Conservation (phyloP, 2,888 invertebrate species). For the Drosophila subquinaria region DNA sequence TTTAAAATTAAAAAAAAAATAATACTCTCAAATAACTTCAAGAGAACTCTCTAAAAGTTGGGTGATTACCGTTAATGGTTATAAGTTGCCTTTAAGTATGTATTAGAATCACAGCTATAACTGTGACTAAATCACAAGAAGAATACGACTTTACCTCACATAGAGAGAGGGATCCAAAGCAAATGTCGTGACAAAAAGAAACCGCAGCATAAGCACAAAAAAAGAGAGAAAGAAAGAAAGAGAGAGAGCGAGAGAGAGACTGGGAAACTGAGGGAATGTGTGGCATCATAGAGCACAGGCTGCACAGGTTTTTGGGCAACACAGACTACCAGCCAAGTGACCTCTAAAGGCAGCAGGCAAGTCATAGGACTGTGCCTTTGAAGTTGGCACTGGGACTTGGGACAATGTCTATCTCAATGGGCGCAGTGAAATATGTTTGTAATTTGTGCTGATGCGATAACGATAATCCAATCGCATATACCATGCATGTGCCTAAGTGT, state of each 20-base stretch:
- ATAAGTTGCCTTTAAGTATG: constrained; percentile 10
- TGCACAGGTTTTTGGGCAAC: constrained; percentile 52
- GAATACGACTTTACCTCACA: constrained; percentile 5
- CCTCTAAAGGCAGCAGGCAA: constrained; percentile 40
- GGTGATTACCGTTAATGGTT: constrained; percentile 12
- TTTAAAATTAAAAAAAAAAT: too few relatives aligned
- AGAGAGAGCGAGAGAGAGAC: background rate
- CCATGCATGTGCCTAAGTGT: constrained; percentile 4
- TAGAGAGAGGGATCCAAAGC: constrained; percentile 2
- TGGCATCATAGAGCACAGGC: constrained; percentile 11
- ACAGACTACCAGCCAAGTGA: constrained; percentile 36
- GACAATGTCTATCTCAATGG: constrained; percentile 29
- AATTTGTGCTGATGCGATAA: constrained; percentile 73
- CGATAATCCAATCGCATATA: constrained; percentile 64
- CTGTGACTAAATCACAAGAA: constrained; percentile 5
- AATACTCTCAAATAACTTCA: background rate
- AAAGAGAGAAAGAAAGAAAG: background rate
- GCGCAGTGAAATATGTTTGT: constrained; percentile 52
- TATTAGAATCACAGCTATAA: constrained; percentile 5
- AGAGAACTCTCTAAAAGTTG: background rate
- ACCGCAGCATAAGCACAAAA: background rate
- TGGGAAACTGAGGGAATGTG: background rate
- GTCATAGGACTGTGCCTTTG: constrained; percentile 14
- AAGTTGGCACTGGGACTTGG: background rate
- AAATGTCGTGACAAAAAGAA: constrained; percentile 38